Evolutionary conservation across 2,888 invertebrate genomes (phyloP).

Genomic region (Scaptomyza flava): DNA sequence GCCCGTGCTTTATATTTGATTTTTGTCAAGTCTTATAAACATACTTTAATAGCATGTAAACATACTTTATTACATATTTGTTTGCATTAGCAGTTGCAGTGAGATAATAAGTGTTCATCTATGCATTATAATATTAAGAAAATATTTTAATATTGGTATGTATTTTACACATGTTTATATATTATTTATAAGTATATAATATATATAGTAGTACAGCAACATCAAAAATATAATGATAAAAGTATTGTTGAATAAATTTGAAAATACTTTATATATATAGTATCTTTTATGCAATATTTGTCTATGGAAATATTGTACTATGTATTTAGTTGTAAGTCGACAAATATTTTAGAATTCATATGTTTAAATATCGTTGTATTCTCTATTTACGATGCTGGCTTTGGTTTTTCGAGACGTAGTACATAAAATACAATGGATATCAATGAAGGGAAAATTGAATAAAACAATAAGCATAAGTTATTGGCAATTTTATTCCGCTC

Average conservation of each 20-base stretch:
- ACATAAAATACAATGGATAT: slow-evolving; percentile 12
- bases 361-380: slow-evolving; percentile 44
- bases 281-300: not conserved
- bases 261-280: slow-evolving; percentile 18
- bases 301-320: slow-evolving; percentile 11
- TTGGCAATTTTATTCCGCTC: slow-evolving; percentile 26
- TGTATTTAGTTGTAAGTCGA: slow-evolving; percentile 19
- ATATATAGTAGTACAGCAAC: slow-evolving; percentile 29
- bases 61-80: slow-evolving; percentile 5
- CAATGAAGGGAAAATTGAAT: slow-evolving; percentile 37
- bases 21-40: slow-evolving; percentile 25
- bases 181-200: slow-evolving; percentile 31
- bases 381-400: slow-evolving; percentile 29
- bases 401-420: slow-evolving; percentile 11
- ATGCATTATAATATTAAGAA: slow-evolving; percentile 10
- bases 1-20: not conserved
- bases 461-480: slow-evolving; percentile 14
- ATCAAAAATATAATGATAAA: slow-evolving; percentile 37
- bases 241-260: slow-evolving; percentile 12
- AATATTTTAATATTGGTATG: slow-evolving; percentile 4
- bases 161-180: slow-evolving; percentile 33
- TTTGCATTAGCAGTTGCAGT: slow-evolving; percentile 23
- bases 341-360: slow-evolving; percentile 14
- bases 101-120: slow-evolving; percentile 25
- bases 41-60: slow-evolving; percentile 8